Conservation (phyloP, 2,888 invertebrate genomes). For the Trachelus tabidus region DNA sequence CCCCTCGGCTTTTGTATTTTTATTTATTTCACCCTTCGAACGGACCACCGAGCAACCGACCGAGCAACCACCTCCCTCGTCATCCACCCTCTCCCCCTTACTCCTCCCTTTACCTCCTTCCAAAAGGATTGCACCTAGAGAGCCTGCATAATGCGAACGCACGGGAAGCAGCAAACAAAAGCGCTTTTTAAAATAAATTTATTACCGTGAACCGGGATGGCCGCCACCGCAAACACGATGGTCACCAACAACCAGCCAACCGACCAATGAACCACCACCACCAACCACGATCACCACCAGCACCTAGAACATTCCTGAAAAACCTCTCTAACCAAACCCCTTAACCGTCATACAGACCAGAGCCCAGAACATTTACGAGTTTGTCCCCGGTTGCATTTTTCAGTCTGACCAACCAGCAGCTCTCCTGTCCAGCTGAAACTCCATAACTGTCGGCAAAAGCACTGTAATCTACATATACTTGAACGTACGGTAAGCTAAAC, state of each 20-base stretch:
- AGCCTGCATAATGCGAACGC: slow-evolving; percentile 25
- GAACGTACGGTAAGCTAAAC: neutral
- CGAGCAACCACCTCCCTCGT: neutral
- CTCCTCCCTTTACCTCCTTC: neutral
- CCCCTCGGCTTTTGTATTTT: neutral
- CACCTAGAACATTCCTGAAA: slow-evolving; percentile 4
- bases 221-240: slow-evolving; percentile 41
- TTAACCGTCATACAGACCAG: slow-evolving; percentile 14
- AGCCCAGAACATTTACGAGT: slow-evolving; percentile 41
- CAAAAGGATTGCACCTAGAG: neutral
- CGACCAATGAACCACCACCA: neutral
- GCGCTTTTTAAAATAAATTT: slow-evolving; percentile 57
- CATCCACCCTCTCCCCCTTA: neutral
- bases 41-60: neutral
- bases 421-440: slow-evolving; percentile 8
- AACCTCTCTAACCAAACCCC: slow-evolving; percentile 9
- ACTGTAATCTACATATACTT: slow-evolving; percentile 9
- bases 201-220: slow-evolving; percentile 38
- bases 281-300: slow-evolving; percentile 16
- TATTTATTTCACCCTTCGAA: neutral
- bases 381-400: slow-evolving; percentile 39
- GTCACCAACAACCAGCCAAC: slow-evolving; percentile 25
- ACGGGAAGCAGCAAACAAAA: slow-evolving; percentile 39
- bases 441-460: slow-evolving; percentile 13
- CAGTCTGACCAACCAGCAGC: slow-evolving; percentile 26